phyloP scores from a whole-genome alignment of 2,113 vertebrate species.

The Agapornis roseicollis region DNA sequence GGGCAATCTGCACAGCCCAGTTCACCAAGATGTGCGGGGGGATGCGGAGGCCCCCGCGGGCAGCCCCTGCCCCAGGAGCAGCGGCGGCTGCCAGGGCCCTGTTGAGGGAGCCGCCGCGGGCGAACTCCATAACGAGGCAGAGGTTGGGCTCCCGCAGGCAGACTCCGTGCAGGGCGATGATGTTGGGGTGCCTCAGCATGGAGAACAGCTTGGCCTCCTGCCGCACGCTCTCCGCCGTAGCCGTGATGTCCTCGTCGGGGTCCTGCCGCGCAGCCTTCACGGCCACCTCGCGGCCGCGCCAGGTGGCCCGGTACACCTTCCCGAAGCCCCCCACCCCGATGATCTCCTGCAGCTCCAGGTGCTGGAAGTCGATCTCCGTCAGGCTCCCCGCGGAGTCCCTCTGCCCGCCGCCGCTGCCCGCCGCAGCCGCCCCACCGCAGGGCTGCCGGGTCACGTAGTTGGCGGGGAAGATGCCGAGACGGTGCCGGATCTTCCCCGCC shows the following conservation, averaged over 20 bases:
- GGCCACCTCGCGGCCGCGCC: conserved; percentile 89
- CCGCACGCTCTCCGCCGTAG: conserved; percentile 86
- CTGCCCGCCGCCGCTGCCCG: conserved; percentile 40
- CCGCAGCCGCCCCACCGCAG: conserved; percentile 54
- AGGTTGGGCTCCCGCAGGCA: conserved; percentile 92
- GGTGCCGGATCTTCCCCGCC: conserved; percentile 91
- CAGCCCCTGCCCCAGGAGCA: not conserved
- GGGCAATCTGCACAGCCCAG: conserved; percentile 95
- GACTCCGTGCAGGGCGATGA: conserved; percentile 88
- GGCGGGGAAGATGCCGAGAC: conserved; percentile 93
- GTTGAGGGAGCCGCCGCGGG: conserved; percentile 90
- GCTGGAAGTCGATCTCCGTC: conserved; percentile 83
- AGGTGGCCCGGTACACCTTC: conserved; percentile 91
- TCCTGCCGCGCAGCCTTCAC: conserved; percentile 93
- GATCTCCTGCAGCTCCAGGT: conserved; percentile 88
- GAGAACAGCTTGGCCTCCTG: conserved; percentile 92
- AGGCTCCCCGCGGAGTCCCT: conserved; percentile 74
- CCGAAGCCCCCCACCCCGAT: conserved; percentile 95
- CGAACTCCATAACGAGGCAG: conserved; percentile 94
- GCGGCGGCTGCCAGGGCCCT: conserved; percentile 77
- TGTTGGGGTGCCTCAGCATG: conserved; percentile 90
- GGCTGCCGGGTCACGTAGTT: conserved; percentile 87
- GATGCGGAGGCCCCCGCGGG: conserved; percentile 78
- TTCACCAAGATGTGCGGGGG: conserved; percentile 92
- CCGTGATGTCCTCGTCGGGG: conserved; percentile 91